phyloP scores from a whole-genome alignment of 2,888 invertebrate species.

The Chymomyza fuscimana region DNA sequence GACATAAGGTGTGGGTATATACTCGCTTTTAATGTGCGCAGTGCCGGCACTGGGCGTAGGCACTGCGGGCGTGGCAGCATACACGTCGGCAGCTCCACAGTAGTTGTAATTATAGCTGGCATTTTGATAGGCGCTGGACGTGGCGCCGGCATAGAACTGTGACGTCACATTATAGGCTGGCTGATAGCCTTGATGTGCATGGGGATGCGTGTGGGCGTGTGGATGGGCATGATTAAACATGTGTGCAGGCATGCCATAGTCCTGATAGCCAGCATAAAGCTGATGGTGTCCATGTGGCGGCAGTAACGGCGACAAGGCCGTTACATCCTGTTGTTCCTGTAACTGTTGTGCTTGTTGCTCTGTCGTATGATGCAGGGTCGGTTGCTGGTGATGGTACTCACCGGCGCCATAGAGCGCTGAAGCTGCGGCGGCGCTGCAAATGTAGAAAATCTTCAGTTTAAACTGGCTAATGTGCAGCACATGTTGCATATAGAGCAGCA shows the following conservation, averaged over 20 bases:
- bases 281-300: conserved; percentile 56
- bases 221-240: conserved; percentile 46
- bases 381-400: conserved; percentile 50
- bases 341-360: conserved; percentile 1
- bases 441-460: conserved; percentile 17
- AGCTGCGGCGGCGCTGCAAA: conserved; percentile 58
- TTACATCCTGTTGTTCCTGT: conserved; percentile 37
- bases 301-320: conserved; percentile 55
- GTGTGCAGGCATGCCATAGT: conserved; percentile 63
- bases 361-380: conserved; percentile 2
- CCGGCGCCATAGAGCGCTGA: conserved; percentile 62
- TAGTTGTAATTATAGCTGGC: conserved; percentile 65
- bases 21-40: conserved; percentile 66
- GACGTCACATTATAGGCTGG: conserved; percentile 54
- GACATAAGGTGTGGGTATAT: conserved; percentile 75
- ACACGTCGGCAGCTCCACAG: conserved; percentile 43
- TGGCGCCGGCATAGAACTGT: conserved; percentile 52
- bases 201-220: conserved; percentile 33
- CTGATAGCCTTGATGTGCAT: conserved; percentile 53
- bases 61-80: conserved; percentile 52
- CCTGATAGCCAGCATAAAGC: conserved; percentile 64
- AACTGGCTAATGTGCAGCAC: conserved; percentile 48
- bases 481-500: conserved; percentile 62
- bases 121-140: conserved; percentile 50
- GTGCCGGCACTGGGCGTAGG: conserved; percentile 41